A percentile compares a stretch with the other conserved stretches of the same genome.
Evolutionary conservation across 2,888 invertebrate genomes (phyloP).

Genomic region (Agrotis clavis): DNA sequence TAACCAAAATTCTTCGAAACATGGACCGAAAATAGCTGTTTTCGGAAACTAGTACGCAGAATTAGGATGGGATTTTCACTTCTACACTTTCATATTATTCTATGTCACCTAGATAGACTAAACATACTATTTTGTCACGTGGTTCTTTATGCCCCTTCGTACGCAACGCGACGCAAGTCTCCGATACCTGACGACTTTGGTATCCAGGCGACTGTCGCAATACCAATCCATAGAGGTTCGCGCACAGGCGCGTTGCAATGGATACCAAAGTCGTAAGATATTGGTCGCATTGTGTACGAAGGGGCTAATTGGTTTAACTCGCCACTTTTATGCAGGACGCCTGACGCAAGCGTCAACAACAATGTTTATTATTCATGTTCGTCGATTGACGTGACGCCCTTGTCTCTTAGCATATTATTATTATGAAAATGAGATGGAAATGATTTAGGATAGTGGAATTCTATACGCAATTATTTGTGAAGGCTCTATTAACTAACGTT

Average conservation of each 20-base stretch:
- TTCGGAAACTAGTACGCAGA: too few species aligned
- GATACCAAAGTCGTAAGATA: too few species aligned
- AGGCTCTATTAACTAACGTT: neutral
- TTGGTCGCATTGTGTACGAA: too few species aligned
- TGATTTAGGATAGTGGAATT: neutral
- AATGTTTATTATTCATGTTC: slow-evolving; percentile 40
- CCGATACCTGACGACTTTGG: too few species aligned
- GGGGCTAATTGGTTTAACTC: slow-evolving; percentile 31
- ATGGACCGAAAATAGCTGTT: too few species aligned
- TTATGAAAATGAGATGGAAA: neutral
- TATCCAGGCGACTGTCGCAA: too few species aligned
- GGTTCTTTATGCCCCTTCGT: neutral
- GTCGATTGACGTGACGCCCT: slow-evolving; percentile 13
- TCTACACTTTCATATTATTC: slow-evolving; percentile 3
- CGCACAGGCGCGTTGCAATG: too few species aligned
- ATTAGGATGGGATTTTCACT: too few species aligned
- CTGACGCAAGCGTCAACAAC: slow-evolving; percentile 26
- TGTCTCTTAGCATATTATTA: neutral
- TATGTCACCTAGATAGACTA: neutral
- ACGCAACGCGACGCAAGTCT: too few species aligned
- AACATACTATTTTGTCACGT: slow-evolving; percentile 6
- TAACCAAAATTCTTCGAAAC: too few species aligned
- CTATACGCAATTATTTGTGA: neutral
- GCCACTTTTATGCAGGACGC: slow-evolving; percentile 14
- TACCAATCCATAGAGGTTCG: too few species aligned